phyloP scores from a whole-genome alignment of 2,797 vertebrate species.

The Falco peregrinus region DNA sequence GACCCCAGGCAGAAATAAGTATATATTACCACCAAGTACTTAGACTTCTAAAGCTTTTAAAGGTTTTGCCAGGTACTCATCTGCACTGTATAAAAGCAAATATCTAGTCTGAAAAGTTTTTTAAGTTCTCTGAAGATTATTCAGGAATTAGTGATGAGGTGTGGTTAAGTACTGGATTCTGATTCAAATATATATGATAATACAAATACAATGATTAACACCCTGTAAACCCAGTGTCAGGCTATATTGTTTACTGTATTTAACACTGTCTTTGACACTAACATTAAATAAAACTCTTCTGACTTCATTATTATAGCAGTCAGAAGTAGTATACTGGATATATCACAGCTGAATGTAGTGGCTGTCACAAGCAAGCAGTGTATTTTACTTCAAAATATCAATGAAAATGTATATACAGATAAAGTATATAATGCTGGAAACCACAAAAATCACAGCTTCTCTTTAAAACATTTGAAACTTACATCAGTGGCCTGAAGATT shows the following conservation, averaged over 20 bases:
- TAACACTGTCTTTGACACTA: not conserved
- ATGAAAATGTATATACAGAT: not conserved
- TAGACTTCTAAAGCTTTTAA: not conserved
- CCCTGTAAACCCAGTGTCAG: not conserved
- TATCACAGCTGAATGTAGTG: not conserved
- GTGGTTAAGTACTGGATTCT: not conserved
- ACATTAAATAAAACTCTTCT: not conserved
- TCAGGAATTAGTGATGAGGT: not conserved
- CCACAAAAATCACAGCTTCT: not conserved
- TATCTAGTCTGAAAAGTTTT: not conserved
- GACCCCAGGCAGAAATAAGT: constrained; percentile 16
- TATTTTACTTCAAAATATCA: not conserved
- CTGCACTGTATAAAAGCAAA: not conserved
- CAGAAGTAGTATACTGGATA: not conserved
- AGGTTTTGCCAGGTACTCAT: not conserved
- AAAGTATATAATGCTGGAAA: not conserved
- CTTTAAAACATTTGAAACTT: not conserved
- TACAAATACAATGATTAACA: not conserved
- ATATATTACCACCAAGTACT: not conserved
- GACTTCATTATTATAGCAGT: not conserved
- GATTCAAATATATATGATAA: not conserved
- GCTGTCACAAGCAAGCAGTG: not conserved
- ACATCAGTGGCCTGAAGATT: not conserved
- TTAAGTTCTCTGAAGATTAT: not conserved
- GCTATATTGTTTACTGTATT: not conserved